A percentile compares a stretch with the other conserved stretches of the same genome.
phyloP scores from a whole-genome alignment of 1,140 invertebrate species.

The Saccostrea echinata region DNA sequence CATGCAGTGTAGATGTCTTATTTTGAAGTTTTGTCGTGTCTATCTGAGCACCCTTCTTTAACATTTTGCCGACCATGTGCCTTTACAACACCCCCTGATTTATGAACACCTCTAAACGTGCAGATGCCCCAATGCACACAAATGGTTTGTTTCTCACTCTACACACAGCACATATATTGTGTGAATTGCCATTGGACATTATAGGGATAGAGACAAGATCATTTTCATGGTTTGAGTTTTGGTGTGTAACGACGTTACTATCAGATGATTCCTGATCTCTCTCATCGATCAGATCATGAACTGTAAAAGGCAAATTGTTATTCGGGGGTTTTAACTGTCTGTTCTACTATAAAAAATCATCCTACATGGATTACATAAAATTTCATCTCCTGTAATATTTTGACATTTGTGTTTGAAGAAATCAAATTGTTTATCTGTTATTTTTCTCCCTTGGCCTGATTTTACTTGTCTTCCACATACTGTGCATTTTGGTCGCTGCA shows the following conservation, averaged over 20 bases:
- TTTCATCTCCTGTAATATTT: background rate
- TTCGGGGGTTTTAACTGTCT: background rate
- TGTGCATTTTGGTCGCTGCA: background rate
- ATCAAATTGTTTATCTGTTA: background rate
- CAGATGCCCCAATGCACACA: background rate
- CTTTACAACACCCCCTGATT: background rate
- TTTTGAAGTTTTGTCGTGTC: background rate
- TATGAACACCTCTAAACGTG: background rate
- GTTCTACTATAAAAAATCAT: background rate
- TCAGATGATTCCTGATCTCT: no score
- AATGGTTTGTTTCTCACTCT: background rate
- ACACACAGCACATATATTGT: background rate
- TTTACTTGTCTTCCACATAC: background rate
- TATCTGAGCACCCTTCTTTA: background rate
- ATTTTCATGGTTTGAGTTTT: background rate
- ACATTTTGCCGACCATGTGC: background rate
- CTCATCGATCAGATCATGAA: no score
- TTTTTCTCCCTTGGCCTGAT: background rate
- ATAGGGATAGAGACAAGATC: background rate
- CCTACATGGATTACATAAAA: background rate
- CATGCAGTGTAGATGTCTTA: background rate
- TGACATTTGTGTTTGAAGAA: background rate
- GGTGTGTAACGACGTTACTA: no score
- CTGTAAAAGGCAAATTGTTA: background rate
- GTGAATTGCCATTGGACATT: background rate